phyloP scores from a whole-genome alignment of 2,113 vertebrate species.

The Callocephalon fimbriatum region DNA sequence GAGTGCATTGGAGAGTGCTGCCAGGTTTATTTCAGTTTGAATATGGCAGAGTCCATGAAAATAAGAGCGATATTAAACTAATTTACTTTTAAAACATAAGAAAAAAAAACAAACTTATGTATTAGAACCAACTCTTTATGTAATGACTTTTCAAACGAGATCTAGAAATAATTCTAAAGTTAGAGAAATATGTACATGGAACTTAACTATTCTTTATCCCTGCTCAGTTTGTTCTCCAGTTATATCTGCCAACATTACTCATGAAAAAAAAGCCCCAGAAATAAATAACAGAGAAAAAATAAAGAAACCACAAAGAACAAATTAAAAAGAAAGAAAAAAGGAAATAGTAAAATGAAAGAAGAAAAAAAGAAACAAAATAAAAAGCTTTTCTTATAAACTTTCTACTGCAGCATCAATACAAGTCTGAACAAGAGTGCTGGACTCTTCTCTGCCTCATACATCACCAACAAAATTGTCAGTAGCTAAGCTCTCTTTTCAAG shows the following conservation, averaged over 20 bases:
- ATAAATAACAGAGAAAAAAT: too few relatives aligned
- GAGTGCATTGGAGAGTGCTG: neutral
- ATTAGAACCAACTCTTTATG: neutral
- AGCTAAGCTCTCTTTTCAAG: neutral
- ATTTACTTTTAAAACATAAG: neutral
- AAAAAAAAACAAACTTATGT: neutral
- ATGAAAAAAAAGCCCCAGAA: too few relatives aligned
- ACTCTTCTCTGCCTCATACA: neutral
- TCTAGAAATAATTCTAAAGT: neutral
- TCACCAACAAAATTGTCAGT: slow-evolving; percentile 1
- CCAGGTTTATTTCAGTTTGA: neutral
- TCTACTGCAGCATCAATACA: neutral
- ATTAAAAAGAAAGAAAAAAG: rapidly evolving
- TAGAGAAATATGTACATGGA: neutral
- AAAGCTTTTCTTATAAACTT: neutral
- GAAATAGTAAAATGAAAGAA: rapidly evolving
- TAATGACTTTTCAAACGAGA: neutral
- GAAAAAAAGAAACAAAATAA: rapidly evolving
- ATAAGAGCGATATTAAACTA: neutral
- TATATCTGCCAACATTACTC: neutral
- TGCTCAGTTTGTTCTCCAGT: neutral
- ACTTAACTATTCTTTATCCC: neutral
- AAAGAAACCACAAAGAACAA: neutral
- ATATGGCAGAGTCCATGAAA: neutral
- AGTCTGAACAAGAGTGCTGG: neutral